phyloP scores from a whole-genome alignment of 2,797 vertebrate species.

The Protosalanx chinensis region DNA sequence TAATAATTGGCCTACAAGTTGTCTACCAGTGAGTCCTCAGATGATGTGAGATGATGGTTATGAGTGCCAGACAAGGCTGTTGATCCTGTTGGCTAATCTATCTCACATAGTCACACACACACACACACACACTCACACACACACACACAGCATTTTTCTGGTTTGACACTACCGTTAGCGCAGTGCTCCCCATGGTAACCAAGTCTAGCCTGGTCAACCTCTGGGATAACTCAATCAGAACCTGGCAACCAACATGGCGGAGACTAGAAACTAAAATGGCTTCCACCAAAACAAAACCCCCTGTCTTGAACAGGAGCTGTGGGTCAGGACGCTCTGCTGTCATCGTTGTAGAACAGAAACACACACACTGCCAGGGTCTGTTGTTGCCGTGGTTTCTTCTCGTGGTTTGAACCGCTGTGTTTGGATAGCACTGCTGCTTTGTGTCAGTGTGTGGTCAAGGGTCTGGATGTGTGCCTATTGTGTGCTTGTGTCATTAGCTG shows the following conservation, averaged over 20 bases:
- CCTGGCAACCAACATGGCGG: too few relatives aligned
- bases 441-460: neutral
- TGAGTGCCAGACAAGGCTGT: neutral
- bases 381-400: too few relatives aligned
- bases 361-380: too few relatives aligned
- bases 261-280: too few relatives aligned
- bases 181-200: too few relatives aligned
- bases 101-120: neutral
- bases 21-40: neutral
- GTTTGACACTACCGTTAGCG: too few relatives aligned
- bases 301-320: too few relatives aligned
- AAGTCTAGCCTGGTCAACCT: too few relatives aligned
- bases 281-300: too few relatives aligned
- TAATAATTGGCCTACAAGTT: neutral
- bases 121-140: neutral
- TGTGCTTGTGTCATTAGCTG: neutral
- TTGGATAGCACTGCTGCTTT: neutral
- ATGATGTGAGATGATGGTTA: neutral
- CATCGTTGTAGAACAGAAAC: too few relatives aligned
- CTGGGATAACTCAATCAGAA: too few relatives aligned
- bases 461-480: neutral
- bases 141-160: neutral
- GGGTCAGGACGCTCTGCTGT: too few relatives aligned
- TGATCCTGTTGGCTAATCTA: constrained; percentile 6
- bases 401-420: neutral